Percentiles rank a stretch among this genome's conserved stretches.
Conservation (phyloP, 2,113 vertebrate species). For the Salvelinus sp. region DNA sequence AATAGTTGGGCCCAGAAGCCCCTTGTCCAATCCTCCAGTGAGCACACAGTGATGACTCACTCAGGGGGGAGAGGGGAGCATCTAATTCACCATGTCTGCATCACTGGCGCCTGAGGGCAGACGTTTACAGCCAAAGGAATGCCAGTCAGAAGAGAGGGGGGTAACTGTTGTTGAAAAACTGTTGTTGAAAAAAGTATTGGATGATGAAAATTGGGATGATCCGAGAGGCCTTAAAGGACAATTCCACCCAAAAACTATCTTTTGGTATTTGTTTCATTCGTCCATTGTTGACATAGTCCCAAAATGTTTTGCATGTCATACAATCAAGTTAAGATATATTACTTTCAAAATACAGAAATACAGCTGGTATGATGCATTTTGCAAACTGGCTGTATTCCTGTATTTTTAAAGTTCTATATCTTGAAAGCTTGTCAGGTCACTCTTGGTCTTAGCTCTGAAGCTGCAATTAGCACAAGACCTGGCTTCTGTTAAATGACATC, state of each 20-base stretch:
- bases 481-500: constrained; percentile 63
- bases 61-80: constrained; percentile 7
- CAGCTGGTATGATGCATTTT: too few relatives aligned
- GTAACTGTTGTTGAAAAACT: neutral
- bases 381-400: too few relatives aligned
- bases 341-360: too few relatives aligned
- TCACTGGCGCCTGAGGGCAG: neutral
- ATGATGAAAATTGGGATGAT: constrained; percentile 2
- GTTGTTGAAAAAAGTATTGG: neutral
- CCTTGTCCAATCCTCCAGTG: neutral
- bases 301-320: too few relatives aligned
- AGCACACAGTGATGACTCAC: constrained; percentile 20
- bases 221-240: neutral
- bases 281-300: too few relatives aligned
- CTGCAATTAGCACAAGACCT: constrained; percentile 57
- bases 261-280: too few relatives aligned
- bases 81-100: constrained; percentile 26
- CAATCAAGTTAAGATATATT: too few relatives aligned
- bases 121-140: constrained; percentile 23
- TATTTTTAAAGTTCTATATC: too few relatives aligned
- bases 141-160: neutral
- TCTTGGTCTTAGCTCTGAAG: constrained; percentile 57
- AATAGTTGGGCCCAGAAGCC: neutral
- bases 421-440: constrained; percentile 51
- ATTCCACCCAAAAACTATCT: too few relatives aligned